Percentiles rank a stretch among this genome's conserved stretches.
These are phyloP conservation scores for Sinotaia quadrata DNA, from an alignment of 2,888 invertebrate genomes.

Conservation along the genomic window DNA sequence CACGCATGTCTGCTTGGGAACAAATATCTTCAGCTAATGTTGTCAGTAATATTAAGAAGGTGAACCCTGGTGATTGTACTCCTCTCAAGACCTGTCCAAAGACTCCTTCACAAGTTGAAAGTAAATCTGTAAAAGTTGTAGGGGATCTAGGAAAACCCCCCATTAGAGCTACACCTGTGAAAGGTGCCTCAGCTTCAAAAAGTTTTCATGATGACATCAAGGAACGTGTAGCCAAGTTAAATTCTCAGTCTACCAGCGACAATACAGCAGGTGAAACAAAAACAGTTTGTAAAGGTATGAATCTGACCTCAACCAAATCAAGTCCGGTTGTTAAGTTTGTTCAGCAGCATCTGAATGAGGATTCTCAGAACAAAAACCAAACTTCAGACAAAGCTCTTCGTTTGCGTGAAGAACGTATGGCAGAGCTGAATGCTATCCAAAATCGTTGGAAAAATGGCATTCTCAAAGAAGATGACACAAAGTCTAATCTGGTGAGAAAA, in stretches of 20 bases:
- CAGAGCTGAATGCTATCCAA: constrained; percentile 67
- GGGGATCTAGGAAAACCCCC: constrained; percentile 20
- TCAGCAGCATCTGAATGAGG: constrained; percentile 66
- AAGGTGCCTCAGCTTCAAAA: constrained; percentile 37
- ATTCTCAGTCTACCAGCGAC: neutral
- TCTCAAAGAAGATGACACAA: constrained; percentile 41
- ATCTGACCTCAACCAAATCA: constrained; percentile 49
- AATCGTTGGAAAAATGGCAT: constrained; percentile 69
- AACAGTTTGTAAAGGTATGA: constrained; percentile 21
- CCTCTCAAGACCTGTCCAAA: constrained; percentile 34
- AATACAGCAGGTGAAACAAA: neutral
- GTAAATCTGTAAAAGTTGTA: too few relatives aligned
- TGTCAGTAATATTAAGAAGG: constrained; percentile 60
- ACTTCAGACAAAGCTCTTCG: constrained; percentile 65
- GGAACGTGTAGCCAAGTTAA: constrained; percentile 50
- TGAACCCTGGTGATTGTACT: constrained; percentile 46
- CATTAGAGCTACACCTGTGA: neutral
- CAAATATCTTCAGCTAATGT: constrained; percentile 55
- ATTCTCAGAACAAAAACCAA: constrained; percentile 56
- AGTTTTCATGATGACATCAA: constrained; percentile 54
- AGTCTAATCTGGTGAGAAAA: neutral
- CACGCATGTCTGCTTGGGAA: constrained; percentile 69
- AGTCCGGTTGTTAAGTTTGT: constrained; percentile 50
- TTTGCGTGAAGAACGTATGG: constrained; percentile 66
- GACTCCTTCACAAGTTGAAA: too few relatives aligned